Conservation (phyloP, 2,113 vertebrate species). For the Platichthys stellatus region DNA sequence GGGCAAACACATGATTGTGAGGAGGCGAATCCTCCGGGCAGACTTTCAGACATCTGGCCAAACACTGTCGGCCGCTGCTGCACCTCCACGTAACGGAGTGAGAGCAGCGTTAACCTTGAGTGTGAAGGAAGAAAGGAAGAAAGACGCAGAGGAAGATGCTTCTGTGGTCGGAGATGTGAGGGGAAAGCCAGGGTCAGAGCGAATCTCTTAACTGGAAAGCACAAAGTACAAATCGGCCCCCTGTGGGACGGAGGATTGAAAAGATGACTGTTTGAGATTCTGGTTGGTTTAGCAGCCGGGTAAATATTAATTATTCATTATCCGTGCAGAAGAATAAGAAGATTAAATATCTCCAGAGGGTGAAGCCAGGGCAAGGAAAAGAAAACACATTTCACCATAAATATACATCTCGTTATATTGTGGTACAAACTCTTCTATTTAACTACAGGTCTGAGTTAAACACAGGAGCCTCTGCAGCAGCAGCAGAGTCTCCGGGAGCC, state of each 20-base stretch:
- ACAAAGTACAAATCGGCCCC: constrained; percentile 43
- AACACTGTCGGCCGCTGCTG: constrained; percentile 27
- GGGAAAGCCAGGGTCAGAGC: constrained; percentile 52
- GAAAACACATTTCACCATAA: constrained; percentile 24
- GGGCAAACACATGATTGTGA: constrained; percentile 19
- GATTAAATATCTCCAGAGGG: constrained; percentile 58
- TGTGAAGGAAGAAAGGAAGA: constrained; percentile 46
- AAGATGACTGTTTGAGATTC: constrained; percentile 57
- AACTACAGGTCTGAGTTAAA: constrained; percentile 3
- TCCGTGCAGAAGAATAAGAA: constrained; percentile 52
- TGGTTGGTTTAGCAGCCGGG: constrained; percentile 40
- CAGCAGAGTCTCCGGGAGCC: too few relatives aligned
- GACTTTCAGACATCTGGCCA: constrained; percentile 45
- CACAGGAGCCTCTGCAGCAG: too few relatives aligned
- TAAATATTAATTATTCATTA: constrained; percentile 69
- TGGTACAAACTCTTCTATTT: background rate
- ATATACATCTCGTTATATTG: constrained; percentile 15
- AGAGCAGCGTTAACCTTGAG: constrained; percentile 63
- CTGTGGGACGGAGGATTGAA: constrained; percentile 45
- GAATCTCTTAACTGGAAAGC: constrained; percentile 57
- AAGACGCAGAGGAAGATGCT: constrained; percentile 33
- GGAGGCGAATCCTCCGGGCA: constrained; percentile 28
- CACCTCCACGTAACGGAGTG: constrained; percentile 18
- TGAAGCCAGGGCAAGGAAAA: constrained; percentile 18
- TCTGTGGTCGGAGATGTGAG: constrained; percentile 19